phyloP scores from a whole-genome alignment of 1,140 invertebrate species.

The Lepidurus arcticus region DNA sequence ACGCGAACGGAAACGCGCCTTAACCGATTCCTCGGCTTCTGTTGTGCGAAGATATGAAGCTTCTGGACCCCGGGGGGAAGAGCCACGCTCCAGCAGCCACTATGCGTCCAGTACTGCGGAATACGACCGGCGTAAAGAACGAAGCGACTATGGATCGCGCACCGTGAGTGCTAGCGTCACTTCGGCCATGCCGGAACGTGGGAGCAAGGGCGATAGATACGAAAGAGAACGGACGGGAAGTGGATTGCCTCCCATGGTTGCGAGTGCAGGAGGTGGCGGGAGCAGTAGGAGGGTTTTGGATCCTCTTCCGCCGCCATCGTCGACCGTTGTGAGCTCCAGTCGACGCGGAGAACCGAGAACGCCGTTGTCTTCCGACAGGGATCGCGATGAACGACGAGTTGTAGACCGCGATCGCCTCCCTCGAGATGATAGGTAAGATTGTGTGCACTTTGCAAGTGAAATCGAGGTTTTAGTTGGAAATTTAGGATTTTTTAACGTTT shows the following conservation, averaged over 20 bases:
- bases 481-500: neutral
- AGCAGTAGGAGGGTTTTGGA: neutral
- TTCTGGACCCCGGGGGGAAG: neutral
- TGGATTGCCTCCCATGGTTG: neutral
- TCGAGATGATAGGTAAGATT: neutral
- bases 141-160: constrained; percentile 23
- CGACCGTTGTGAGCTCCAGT: neutral
- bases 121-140: constrained; percentile 20
- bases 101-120: neutral
- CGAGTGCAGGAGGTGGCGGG: neutral
- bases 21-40: neutral
- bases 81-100: constrained; percentile 26
- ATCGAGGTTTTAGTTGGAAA: too few relatives aligned
- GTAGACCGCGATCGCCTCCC: constrained; percentile 10
- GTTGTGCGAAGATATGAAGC: constrained; percentile 23
- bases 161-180: neutral
- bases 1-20: neutral
- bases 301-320: constrained; percentile 4
- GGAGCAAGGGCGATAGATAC: constrained; percentile 10
- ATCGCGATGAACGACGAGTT: constrained; percentile 23
- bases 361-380: neutral
- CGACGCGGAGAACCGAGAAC: neutral
- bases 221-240: neutral
- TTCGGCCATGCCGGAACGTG: neutral
- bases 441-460: too few relatives aligned